Conservation (phyloP, 1,140 invertebrate genomes). For the Bombyx mori region ASM3026992v2 NC_085120.1:3868001-3868500, state of each 20-base stretch:
- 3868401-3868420: neutral
- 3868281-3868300: conserved; percentile 76
- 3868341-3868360: conserved; percentile 74
- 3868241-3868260: conserved; percentile 35
- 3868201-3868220: neutral
- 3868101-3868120: too few relatives aligned
- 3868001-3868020: conserved; percentile 35
- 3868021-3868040: conserved; percentile 22
- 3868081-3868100: too few relatives aligned
- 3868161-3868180: too few relatives aligned
- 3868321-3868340: conserved; percentile 78
- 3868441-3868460: too few relatives aligned
- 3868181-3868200: too few relatives aligned
- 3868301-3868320: conserved; percentile 74
- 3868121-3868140: too few relatives aligned
- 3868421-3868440: too few relatives aligned
- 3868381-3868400: neutral
- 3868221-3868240: conserved; percentile 6
- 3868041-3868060: neutral
- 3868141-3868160: too few relatives aligned
- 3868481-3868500: too few relatives aligned
- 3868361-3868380: neutral
- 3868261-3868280: conserved; percentile 53
- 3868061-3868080: neutral
- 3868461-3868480: too few relatives aligned